Evolutionary conservation across 2,888 invertebrate genomes (phyloP), one percentile per base, ranked within the genome.

Genomic region (Orthosia gothica): DNA sequence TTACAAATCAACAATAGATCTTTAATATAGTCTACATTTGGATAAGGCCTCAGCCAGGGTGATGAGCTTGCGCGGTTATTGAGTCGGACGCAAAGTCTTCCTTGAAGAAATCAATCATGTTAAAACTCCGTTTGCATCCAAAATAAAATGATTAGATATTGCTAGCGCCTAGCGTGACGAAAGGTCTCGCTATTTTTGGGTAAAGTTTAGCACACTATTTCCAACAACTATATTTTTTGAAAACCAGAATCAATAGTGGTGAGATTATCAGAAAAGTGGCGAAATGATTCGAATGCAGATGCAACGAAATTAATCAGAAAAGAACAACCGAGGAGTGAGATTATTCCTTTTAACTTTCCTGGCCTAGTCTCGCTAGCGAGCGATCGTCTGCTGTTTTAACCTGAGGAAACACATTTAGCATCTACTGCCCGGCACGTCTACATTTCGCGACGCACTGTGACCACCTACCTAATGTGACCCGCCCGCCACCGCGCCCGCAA

Each of bases 1-100:
- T 40, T 64, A 59, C n/a, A 76, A 76, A 81, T 79, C 65, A 76
- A 84, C 69, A 82, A 81, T 75, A 67, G 69, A 63, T 49, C 13
- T 62, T 70, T 47, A 62, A 12, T 63, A 40, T 55, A 70, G 23
- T 61, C 72, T 68, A 78, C 81, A 83, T 81, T 82, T 75, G 74
- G 62, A 73, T 73, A 70, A 71, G 61, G 20, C 20, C n/a, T n/a
- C 3, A 15, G 7, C 1, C 20, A 61, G 45, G 3, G 45, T 61
- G 9, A 20, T 20, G 7, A 45, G n/a, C 20, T 45, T 61, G 5
- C 2, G 61, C 61, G 59, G 40, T 5, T 45, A 7, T 7, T 45
- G 7, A 59, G 5, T 7, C 18, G 40, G 40, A 3, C 12, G n/a
- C n/a, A 2, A 59, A 40, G 13, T 12, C 40, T 40, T 40, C 40